Evolutionary conservation across 2,113 vertebrate genomes (phyloP).

Genomic region (Limanda limanda): DNA sequence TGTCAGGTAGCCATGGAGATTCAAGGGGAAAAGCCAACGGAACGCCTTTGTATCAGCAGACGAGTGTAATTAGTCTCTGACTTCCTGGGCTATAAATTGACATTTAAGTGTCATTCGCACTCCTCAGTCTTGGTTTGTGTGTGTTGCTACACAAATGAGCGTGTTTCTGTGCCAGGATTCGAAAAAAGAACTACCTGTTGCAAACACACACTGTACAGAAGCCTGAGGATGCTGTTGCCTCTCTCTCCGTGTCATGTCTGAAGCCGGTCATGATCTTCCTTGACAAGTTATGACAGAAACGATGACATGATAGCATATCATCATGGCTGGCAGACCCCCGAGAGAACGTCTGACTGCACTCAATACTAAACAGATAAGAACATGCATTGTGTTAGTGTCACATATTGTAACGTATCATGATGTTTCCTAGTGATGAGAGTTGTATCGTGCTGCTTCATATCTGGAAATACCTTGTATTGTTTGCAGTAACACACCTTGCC

Average conservation of each 20-base stretch:
- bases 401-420: slow-evolving; percentile 15
- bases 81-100: slow-evolving; percentile 61
- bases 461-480: slow-evolving; percentile 14
- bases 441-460: slow-evolving; percentile 16
- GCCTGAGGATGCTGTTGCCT: slow-evolving; percentile 8
- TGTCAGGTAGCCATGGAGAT: slow-evolving; percentile 67
- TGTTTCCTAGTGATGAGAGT: slow-evolving; percentile 20
- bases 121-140: background rate
- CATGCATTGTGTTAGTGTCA: slow-evolving; percentile 18
- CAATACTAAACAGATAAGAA: slow-evolving; percentile 43
- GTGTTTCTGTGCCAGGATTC: background rate
- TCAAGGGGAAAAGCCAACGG: slow-evolving; percentile 52
- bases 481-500: slow-evolving; percentile 17
- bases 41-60: slow-evolving; percentile 70
- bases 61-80: slow-evolving; percentile 64
- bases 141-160: background rate
- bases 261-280: slow-evolving; percentile 41
- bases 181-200: background rate
- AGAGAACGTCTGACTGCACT: slow-evolving; percentile 10
- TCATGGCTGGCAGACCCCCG: slow-evolving; percentile 29
- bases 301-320: slow-evolving; percentile 54
- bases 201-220: slow-evolving; percentile 17
- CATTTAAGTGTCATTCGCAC: slow-evolving; percentile 65
- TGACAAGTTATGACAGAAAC: slow-evolving; percentile 68
- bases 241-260: slow-evolving; percentile 31